phyloP scores from a whole-genome alignment of 1,140 invertebrate species.

The Paraescarpia echinospica region DNA sequence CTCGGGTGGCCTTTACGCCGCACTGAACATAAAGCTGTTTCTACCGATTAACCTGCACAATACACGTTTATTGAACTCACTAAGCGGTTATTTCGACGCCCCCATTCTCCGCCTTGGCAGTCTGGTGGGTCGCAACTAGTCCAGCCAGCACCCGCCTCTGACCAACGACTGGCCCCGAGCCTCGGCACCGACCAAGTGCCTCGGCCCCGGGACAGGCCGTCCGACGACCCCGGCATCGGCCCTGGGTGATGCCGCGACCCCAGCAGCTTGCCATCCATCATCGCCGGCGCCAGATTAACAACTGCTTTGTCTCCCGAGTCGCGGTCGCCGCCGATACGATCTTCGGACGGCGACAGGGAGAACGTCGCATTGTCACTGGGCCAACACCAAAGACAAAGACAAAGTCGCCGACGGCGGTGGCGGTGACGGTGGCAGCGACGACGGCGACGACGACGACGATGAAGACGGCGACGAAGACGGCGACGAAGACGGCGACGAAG shows the following conservation, averaged over 20 bases:
- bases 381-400: background rate
- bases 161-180: background rate
- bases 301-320: background rate
- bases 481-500: background rate
- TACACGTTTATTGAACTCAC: background rate
- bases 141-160: background rate
- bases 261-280: conserved; percentile 3
- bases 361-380: background rate
- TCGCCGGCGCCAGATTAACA: conserved; percentile 3
- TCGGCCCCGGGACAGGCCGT: too few species aligned
- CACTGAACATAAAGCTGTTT: too few species aligned
- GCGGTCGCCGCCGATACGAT: background rate
- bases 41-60: background rate
- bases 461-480: background rate
- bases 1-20: too few species aligned
- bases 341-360: background rate
- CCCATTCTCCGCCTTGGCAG: background rate
- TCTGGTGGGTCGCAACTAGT: background rate
- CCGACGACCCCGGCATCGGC: too few species aligned
- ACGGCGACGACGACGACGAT: background rate
- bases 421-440: too few species aligned
- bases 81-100: background rate
- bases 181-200: too few species aligned
- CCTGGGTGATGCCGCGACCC: too few species aligned
- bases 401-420: too few species aligned